These are phyloP conservation scores for Drosophila nasuta DNA, from an alignment of 1,140 invertebrate genomes.

Conservation along the genomic window DNA sequence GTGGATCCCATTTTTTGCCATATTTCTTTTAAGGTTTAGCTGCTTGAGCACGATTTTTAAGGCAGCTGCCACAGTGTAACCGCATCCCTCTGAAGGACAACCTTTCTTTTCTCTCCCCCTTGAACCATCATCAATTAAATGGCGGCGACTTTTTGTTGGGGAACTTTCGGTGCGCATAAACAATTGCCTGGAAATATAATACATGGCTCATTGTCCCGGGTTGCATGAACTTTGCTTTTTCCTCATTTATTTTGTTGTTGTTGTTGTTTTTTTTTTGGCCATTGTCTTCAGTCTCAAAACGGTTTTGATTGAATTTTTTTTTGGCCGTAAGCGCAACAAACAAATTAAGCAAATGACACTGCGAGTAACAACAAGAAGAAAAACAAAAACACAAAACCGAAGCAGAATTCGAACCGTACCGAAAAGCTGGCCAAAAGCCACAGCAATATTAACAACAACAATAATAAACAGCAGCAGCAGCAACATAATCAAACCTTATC, in stretches of 20 bases:
- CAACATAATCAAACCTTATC: conserved; percentile 68
- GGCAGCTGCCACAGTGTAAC: conserved; percentile 23
- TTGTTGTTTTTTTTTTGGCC: conserved; percentile 14
- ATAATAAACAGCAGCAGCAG: conserved; percentile 12
- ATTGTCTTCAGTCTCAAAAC: conserved; percentile 24
- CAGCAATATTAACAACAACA: conserved; percentile 29
- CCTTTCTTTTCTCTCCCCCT: not conserved
- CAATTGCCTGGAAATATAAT: conserved; percentile 66
- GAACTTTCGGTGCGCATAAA: conserved; percentile 45
- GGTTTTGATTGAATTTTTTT: conserved; percentile 50
- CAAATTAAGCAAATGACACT: conserved; percentile 64
- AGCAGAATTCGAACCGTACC: conserved; percentile 20
- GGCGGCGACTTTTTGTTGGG: conserved; percentile 31
- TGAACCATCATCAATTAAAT: conserved; percentile 31
- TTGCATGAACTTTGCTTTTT: conserved; percentile 51
- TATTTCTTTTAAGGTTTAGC: conserved; percentile 50
- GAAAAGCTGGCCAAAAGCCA: not conserved
- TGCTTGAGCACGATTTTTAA: conserved; percentile 68
- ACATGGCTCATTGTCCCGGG: conserved; percentile 47
- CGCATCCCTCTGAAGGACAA: conserved; percentile 11
- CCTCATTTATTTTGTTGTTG: not conserved
- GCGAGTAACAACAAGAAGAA: conserved; percentile 19
- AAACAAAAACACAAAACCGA: conserved; percentile 22
- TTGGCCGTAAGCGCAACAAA: conserved; percentile 21
- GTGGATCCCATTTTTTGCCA: conserved; percentile 53